Evolutionary conservation across 2,797 vertebrate species (phyloP), one percentile per base, ranked within the genome.

Genomic region (Falco peregrinus): DNA sequence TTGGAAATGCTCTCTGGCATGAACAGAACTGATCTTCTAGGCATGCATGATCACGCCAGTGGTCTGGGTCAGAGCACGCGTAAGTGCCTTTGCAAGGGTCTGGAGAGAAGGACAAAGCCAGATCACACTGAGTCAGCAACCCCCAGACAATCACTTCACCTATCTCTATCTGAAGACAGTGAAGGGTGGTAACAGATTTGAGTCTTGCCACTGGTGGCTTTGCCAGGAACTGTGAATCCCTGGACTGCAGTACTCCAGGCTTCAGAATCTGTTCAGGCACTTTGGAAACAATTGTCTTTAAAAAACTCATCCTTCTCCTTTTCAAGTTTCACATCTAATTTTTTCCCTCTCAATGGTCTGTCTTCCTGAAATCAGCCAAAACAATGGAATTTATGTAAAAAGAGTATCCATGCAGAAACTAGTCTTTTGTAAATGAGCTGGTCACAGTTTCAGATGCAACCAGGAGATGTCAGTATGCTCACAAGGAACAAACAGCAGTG

Each of bases 381-480:
- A 28, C 4, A 86, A 45, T 28, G 15, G 5, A 50, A 54, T 5
- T 37, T 33, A 9, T 5, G 2, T 63, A 12, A 71, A 78, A 71
- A 81, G 4, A 35, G 7, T 13, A 25, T 18, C 24, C 13, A 3
- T 48, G 54, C 1, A 3, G 71, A 71, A 71, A 15, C 35, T 7
- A 22, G 21, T 33, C 16, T 59, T 87, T 43, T 51, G 39, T 26
- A 15, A 4, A 13, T 10, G 13, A 88, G 13, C 5, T 21, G 35
- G 31, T 77, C 75, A 79, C 33, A 76, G 41, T 90, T 84, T 71
- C 61, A 87, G n/a, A 17, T 21, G 15, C 45, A 79, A 90, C 96
- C 98, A 97, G 95, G 21, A 98, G 98, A 89, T 97, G 98, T 97
- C 97, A 96, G 93, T 93, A 29, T 95, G 74, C 51, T 94, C 97